These are phyloP conservation scores for Temnothorax ravouxi DNA, from an alignment of 2,888 invertebrate genomes.

Conservation along the genomic window DNA sequence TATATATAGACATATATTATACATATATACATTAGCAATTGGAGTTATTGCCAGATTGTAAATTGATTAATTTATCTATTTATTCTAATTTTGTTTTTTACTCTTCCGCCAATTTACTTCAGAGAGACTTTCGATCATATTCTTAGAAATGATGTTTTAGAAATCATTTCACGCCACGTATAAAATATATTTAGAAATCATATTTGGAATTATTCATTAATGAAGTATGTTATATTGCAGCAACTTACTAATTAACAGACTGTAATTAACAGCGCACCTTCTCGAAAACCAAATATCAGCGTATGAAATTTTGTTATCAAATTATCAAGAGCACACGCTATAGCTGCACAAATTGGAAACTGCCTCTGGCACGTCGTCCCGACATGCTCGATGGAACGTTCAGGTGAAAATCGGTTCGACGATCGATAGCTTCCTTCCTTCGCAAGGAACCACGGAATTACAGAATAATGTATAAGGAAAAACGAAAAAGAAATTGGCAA, in stretches of 20 bases:
- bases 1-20: neutral
- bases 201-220: neutral
- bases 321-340: neutral
- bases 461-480: neutral
- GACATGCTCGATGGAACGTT: neutral
- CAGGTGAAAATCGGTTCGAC: slow-evolving; percentile 19
- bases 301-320: neutral
- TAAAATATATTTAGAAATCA: slow-evolving; percentile 7
- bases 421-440: slow-evolving; percentile 18
- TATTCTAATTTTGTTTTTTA: neutral
- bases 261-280: slow-evolving; percentile 1
- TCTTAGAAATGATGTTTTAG: neutral
- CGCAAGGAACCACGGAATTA: neutral
- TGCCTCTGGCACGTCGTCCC: neutral
- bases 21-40: neutral
- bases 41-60: neutral
- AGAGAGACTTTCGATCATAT: neutral
- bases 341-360: neutral
- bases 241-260: slow-evolving; percentile 10
- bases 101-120: neutral
- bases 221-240: neutral
- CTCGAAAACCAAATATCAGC: neutral
- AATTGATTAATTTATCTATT: neutral
- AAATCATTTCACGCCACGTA: neutral
- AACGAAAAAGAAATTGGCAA: neutral